Conservation (phyloP, 2,888 invertebrate species). For the Uropetala carovei region DNA sequence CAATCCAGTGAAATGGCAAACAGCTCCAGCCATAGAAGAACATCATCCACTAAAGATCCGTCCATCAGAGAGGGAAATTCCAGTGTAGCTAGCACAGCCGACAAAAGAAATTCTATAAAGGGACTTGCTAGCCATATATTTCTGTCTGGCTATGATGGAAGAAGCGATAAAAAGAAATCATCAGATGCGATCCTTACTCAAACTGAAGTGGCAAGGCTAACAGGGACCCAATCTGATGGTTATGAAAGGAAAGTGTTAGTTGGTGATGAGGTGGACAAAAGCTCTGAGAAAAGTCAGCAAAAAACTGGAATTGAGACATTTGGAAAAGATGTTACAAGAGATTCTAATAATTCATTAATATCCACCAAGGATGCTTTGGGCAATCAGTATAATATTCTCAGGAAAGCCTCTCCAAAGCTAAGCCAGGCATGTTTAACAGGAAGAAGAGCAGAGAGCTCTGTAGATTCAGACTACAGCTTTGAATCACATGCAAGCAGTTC, state of each 20-base stretch:
- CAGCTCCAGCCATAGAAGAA: background rate
- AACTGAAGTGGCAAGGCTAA: background rate
- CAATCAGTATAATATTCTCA: background rate
- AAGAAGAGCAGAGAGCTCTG: conserved; percentile 67
- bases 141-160: background rate
- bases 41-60: background rate
- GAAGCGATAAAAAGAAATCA: background rate
- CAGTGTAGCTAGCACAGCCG: background rate
- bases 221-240: background rate
- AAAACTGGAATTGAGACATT: background rate
- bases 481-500: conserved; percentile 68
- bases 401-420: conserved; percentile 43
- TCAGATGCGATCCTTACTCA: background rate
- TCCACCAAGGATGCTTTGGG: background rate
- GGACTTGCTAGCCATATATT: background rate
- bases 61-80: background rate
- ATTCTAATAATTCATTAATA: background rate
- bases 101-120: background rate
- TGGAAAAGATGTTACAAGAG: background rate
- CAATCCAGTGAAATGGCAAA: conserved; percentile 1
- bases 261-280: background rate
- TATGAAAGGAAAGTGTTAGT: background rate
- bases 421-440: conserved; percentile 24
- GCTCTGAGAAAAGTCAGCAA: background rate
- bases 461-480: conserved; percentile 68